Evolutionary conservation across 1,140 invertebrate species (phyloP), one percentile per base, ranked within the genome.

Genomic region (Babylonia areolata): DNA sequence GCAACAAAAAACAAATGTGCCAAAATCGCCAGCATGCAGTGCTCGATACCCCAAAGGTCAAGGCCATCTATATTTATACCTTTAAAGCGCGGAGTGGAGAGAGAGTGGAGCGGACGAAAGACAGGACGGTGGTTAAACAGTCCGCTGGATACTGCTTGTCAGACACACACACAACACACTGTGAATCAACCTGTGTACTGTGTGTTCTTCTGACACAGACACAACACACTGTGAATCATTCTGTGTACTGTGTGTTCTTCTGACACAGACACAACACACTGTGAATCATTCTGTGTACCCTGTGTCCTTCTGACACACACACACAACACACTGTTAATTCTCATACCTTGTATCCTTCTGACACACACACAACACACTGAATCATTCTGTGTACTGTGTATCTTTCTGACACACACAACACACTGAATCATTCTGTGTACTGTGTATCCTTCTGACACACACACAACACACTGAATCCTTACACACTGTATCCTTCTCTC

Each of bases 41-140:
- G 58, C 58, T 9, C 17, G 9, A 64, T 5, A 64, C 15, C 5
- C 28, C 20, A 64, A 64, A 11, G 58, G 58, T 64, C 28, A 64
- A 64, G 28, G 58, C 58, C 58, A 64, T 20, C 15, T 77, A 77
- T 77, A 64, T 20, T 12, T 77, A 77, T 77, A 77, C 75, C 75
- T 77, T 77, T 77, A 40, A 3, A 9, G 9, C 33, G 75, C 33
- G 75, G 75, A 40, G 33, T 37, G 28, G 75, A 40, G 75, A 37
- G 75, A 77, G 75, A 77, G 75, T 77, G 75, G 35, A 77, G 75
- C n/a, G 75, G 75, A 31, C 75, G 75, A 77, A 77, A 77, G 75
- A 40, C 28, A 11, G 75, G 75, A 11, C 75, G 75, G 75, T 77
- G 75, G 37, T 77, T 77, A 77, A 77, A 77, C 75, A 77, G 20